These are phyloP conservation scores for Bucco capensis DNA, from an alignment of 2,113 vertebrate genomes.

Conservation along the genomic window DNA sequence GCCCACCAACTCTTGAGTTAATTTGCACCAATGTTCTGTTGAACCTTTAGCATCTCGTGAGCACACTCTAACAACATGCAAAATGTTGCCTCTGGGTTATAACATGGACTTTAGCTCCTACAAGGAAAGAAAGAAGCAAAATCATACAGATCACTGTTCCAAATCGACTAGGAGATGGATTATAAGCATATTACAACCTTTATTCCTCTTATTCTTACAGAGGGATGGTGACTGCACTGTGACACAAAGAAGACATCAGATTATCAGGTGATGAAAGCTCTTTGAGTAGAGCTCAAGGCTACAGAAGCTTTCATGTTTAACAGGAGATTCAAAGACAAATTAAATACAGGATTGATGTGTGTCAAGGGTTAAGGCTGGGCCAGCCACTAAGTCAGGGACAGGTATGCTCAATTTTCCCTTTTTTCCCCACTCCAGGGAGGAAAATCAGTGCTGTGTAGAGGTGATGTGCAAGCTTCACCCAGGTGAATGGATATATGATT, in stretches of 20 bases:
- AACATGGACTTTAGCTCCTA: not conserved
- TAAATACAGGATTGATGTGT: not conserved
- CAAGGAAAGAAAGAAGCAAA: not conserved
- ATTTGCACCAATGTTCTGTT: not conserved
- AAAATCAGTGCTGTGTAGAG: not conserved
- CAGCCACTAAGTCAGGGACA: too few species aligned
- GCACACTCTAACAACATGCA: not conserved
- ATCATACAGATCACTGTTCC: not conserved
- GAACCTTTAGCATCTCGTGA: not conserved
- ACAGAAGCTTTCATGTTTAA: not conserved
- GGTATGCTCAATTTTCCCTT: too few species aligned
- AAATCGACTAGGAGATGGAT: too few species aligned
- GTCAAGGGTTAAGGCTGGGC: too few species aligned
- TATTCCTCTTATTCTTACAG: not conserved
- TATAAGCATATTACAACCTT: not conserved
- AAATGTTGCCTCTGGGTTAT: not conserved
- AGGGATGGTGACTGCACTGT: not conserved
- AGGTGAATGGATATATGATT: not conserved
- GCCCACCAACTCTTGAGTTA: not conserved
- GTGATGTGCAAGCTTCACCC: not conserved
- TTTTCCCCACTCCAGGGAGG: too few species aligned
- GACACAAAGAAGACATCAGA: not conserved
- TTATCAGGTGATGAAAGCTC: not conserved
- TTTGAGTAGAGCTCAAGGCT: not conserved
- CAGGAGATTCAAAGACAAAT: not conserved